Percentiles rank a stretch among this genome's conserved stretches.
Conservation (phyloP, 2,888 invertebrate genomes). For the Nemoura dubitans region DNA sequence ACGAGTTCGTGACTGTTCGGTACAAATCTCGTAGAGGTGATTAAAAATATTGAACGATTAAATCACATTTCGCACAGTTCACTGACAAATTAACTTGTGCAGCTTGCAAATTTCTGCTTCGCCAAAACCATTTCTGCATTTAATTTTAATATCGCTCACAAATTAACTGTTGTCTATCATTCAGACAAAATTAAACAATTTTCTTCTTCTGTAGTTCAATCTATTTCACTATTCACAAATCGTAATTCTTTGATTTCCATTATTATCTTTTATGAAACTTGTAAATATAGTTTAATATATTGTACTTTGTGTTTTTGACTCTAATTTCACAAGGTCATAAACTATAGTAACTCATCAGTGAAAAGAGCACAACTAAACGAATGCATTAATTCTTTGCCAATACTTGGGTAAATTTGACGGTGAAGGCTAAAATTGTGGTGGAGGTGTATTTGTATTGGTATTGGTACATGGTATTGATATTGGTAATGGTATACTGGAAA, state of each 20-base stretch:
- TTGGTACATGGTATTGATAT: not conserved
- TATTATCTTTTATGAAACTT: no score
- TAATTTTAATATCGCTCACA: not conserved
- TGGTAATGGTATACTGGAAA: no score
- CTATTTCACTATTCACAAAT: not conserved
- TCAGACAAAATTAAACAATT: not conserved
- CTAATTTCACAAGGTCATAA: no score
- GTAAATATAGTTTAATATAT: no score
- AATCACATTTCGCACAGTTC: not conserved
- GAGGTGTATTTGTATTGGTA: no score
- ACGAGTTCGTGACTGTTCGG: constrained; percentile 90
- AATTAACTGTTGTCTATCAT: not conserved
- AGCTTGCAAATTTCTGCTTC: not conserved
- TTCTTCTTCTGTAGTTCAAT: not conserved
- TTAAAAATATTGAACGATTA: constrained; percentile 54
- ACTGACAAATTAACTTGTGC: not conserved
- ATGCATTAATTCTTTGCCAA: no score
- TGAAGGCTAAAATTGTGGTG: no score
- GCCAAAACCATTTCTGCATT: not conserved
- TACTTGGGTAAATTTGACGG: no score
- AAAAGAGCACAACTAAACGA: no score
- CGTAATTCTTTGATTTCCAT: no score
- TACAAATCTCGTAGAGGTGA: constrained; percentile 92
- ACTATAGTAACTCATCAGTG: no score
- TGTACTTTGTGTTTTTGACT: no score